Evolutionary conservation across 2,888 invertebrate genomes (phyloP), one percentile per base, ranked within the genome.

Genomic region (Iselma pallidipennis): DNA sequence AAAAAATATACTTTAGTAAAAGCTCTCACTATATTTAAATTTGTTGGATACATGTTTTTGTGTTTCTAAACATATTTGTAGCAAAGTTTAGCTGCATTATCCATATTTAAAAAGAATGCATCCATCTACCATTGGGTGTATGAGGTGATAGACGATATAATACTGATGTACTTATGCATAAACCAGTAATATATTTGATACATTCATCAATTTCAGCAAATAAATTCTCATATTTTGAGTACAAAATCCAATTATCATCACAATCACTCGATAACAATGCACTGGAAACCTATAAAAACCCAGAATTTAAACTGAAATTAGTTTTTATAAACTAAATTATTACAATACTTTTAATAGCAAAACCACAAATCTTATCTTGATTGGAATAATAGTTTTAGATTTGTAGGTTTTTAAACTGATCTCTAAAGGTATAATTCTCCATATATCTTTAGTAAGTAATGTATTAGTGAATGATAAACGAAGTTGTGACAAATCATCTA

Each of bases 331-430:
- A 37, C 21, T 21, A 4, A 19, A 49, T 26, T 68, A 75, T 73
- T 57, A 83, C 82, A 63, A 83, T 77, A 63, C 82, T 81, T 66
- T 82, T 83, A 19, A 85, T 81, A 10, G 83, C 83, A 50, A 83
- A 78, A 2, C 80, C 78, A 64, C 85, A 86, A 68, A 86, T 82
- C 33, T 82, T 76, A 63, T 84, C 79, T 25, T 76, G 75, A 42
- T 80, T 81, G 45, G 85, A 71, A 65, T 80, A 76, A 14, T 68
- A 65, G 3, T 68, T 63, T 7, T 71, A 58, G 69, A 78, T 42
- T 78, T 73, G 63, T 84, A 85, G 1, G 82, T 84, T 57, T 76
- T 76, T 23, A 85, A 75, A 71, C 81, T 83, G 19, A 85, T 76
- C 73, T 85, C 85, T 6, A 82, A 78, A 23, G 81, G 74, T 59